Percentiles rank a stretch among this genome's conserved stretches.
Evolutionary conservation across 2,113 vertebrate genomes (phyloP).

Genomic region (Pagrus major): DNA sequence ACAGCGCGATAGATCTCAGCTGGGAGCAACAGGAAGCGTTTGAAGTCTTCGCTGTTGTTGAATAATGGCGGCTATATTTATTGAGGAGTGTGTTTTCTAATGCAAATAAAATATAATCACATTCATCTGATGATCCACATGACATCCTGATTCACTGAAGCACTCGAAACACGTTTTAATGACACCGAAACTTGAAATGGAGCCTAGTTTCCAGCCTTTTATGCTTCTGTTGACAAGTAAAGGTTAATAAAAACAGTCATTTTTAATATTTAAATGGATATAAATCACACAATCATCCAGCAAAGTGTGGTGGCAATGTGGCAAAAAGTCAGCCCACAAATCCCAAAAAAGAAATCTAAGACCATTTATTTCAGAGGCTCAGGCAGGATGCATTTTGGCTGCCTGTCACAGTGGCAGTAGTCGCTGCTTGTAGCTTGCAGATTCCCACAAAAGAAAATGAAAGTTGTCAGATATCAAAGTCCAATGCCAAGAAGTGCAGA

Average conservation of each 20-base stretch:
- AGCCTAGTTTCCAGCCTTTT: neutral
- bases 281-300: neutral
- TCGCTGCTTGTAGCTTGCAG: neutral
- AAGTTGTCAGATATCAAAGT: constrained; percentile 26
- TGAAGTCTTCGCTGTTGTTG: constrained; percentile 27
- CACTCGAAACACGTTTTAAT: neutral
- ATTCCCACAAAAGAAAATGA: constrained; percentile 11
- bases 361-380: neutral
- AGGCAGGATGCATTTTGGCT: neutral
- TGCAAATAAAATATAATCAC: constrained; percentile 2
- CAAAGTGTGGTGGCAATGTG: neutral
- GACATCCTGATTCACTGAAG: neutral
- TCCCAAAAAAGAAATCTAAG: neutral
- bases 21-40: constrained; percentile 34
- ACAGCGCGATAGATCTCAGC: constrained; percentile 39
- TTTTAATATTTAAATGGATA: neutral
- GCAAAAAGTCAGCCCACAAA: neutral
- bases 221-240: neutral
- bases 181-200: neutral
- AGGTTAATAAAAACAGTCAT: neutral
- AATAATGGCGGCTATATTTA: constrained; percentile 34
- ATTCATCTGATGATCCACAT: neutral
- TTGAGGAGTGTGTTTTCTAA: constrained; percentile 2
- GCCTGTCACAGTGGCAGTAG: neutral
- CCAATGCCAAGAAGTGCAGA: constrained; percentile 1